Base-by-base conservation (phyloP, 2,888 invertebrate species). In the Dicranocentrus wangi region DNA sequence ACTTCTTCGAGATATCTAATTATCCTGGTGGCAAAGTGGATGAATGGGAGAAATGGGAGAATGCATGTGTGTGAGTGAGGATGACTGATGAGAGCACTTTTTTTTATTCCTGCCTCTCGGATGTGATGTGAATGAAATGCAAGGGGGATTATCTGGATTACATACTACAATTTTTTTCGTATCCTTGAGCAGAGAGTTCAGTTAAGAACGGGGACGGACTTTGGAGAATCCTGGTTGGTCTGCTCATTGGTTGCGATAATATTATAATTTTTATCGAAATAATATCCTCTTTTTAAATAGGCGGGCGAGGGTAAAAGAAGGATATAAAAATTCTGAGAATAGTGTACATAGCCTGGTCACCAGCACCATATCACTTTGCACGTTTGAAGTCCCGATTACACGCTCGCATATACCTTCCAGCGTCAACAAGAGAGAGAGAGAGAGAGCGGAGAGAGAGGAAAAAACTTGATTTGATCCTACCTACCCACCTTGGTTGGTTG, bases 261-360 rank as follows among this genome's bases (percentile, higher is more conserved):
- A 73, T 63, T 73, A 63, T 63, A 73, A 63, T 73, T 63, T 73
- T 61, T 61, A 72, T 72, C 51, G 21, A 7, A 15, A 65, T 75
- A 66, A 75, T 75, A 65, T 66, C 55, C 53, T 75, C 63, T 72
- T 72, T 47, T 61, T 58, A 39, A 76, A 43, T 21, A 76, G 76
- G 68, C 68, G 76, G 55, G 23, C 27, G n/a, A 51, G 43, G 47
- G 47, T 61, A 17, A 19, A 39, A 61, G 25, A 61, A 39, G 32
- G 10, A n/a, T n/a, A n/a, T n/a, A n/a, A n/a, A n/a, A n/a, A n/a
- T n/a, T n/a, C n/a, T n/a, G n/a, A n/a, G n/a, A n/a, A n/a, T n/a
- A n/a, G n/a, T n/a, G n/a, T n/a, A n/a, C n/a, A n/a, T n/a, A n/a
- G n/a, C n/a, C n/a, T n/a, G n/a, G n/a, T n/a, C n/a, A n/a, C n/a